These are phyloP conservation scores for Hydrocynus forskahlii DNA, from an alignment of 2,797 vertebrate genomes.

Conservation along the genomic window DNA sequence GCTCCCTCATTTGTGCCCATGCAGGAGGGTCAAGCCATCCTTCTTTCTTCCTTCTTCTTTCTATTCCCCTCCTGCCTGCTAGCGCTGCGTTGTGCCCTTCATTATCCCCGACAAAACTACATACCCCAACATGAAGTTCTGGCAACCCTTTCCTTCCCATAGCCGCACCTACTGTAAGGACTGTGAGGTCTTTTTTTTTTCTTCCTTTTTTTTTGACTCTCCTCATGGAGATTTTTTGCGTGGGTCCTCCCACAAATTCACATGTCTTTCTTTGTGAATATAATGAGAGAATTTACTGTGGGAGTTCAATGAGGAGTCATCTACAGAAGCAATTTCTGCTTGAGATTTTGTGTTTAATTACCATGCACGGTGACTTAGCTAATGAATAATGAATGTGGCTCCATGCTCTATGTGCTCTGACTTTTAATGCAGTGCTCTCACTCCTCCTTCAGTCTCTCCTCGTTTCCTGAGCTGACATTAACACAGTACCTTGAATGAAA, in stretches of 20 bases:
- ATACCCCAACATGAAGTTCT: slow-evolving; percentile 37
- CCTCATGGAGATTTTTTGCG: not conserved
- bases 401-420: slow-evolving; percentile 80
- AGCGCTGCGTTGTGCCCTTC: slow-evolving; percentile 32
- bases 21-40: slow-evolving; percentile 67
- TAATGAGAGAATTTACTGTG: slow-evolving; percentile 60
- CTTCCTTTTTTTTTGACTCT: not conserved
- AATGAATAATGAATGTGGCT: slow-evolving; percentile 85
- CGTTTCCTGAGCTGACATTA: slow-evolving; percentile 50
- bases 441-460: slow-evolving; percentile 56
- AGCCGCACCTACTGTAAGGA: slow-evolving; percentile 22
- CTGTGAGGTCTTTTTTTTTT: not conserved
- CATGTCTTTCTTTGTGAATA: slow-evolving; percentile 63
- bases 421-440: slow-evolving; percentile 77
- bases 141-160: slow-evolving; percentile 27
- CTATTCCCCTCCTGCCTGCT: slow-evolving; percentile 65
- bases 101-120: slow-evolving; percentile 42
- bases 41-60: slow-evolving; percentile 60
- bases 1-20: slow-evolving; percentile 71
- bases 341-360: slow-evolving; percentile 81
- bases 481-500: slow-evolving; percentile 56
- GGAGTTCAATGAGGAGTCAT: slow-evolving; percentile 55
- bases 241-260: slow-evolving; percentile 40
- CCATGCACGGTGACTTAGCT: slow-evolving; percentile 82
- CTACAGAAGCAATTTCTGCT: slow-evolving; percentile 72